Conservation (phyloP, 2,113 vertebrate species). For the Misgurnus mizolepis region DNA sequence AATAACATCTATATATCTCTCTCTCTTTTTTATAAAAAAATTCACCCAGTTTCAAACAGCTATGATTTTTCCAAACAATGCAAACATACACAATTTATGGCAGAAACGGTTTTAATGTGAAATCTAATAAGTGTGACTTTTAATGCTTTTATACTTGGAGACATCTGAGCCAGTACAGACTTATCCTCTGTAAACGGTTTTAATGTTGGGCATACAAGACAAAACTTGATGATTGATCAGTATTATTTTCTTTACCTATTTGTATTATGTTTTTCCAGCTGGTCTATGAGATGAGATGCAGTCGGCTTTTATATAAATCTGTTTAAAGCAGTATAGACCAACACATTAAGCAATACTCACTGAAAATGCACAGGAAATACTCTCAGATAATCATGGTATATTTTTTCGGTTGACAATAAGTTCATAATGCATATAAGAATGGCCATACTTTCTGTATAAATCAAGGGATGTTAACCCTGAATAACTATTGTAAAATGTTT, state of each 20-base stretch:
- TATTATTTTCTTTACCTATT: constrained; percentile 22
- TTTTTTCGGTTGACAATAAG: constrained; percentile 1
- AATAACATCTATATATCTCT: constrained; percentile 33
- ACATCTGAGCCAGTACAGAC: constrained; percentile 38
- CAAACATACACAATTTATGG: background rate
- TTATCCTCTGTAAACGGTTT: constrained; percentile 4
- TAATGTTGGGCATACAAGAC: constrained; percentile 2
- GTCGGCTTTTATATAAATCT: constrained; percentile 36
- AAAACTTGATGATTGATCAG: constrained; percentile 44
- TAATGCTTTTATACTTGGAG: constrained; percentile 12
- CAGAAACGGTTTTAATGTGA: background rate
- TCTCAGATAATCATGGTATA: constrained; percentile 5
- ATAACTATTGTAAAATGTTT: constrained; percentile 19
- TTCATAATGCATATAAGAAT: constrained; percentile 26
- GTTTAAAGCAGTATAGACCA: constrained; percentile 37
- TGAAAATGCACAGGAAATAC: constrained; percentile 44
- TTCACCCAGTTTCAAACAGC: background rate
- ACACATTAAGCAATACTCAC: constrained; percentile 56
- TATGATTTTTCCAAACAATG: background rate
- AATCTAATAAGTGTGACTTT: constrained; percentile 4
- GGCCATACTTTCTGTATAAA: constrained; percentile 9
- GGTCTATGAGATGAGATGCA: background rate
- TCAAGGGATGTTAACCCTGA: constrained; percentile 23
- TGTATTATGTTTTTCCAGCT: background rate
- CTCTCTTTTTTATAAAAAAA: background rate